Percentiles rank a stretch among this genome's conserved stretches.
Conservation (phyloP, 2,113 vertebrate species). For the Hypocryptadius cinnamomeus region DNA sequence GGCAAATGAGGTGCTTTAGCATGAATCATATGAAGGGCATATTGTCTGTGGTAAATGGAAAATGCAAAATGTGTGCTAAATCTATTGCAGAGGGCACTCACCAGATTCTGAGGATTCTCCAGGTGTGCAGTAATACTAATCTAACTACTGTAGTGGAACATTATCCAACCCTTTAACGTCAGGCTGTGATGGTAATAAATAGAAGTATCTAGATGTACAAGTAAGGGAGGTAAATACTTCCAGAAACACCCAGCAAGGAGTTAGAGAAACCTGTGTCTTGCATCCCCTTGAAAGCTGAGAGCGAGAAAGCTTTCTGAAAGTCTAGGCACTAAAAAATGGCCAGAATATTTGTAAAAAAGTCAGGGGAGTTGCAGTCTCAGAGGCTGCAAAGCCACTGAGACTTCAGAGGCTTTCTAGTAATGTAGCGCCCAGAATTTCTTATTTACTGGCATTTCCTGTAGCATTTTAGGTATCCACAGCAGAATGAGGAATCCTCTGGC, state of each 20-base stretch:
- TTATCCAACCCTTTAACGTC: background rate
- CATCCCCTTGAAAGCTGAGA: background rate
- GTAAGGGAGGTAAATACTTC: background rate
- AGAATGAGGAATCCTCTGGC: background rate
- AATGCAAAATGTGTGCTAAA: background rate
- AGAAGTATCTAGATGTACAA: background rate
- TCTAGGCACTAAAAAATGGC: background rate
- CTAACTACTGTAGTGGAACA: background rate
- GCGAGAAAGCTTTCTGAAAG: background rate
- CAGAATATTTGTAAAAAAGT: background rate
- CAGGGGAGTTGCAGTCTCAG: background rate
- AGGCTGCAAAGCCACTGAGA: background rate
- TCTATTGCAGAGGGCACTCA: background rate
- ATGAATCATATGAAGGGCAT: background rate
- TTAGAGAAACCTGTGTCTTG: background rate
- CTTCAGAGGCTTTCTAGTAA: background rate
- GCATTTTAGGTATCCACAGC: background rate
- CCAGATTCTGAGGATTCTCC: background rate
- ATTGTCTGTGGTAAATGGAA: background rate
- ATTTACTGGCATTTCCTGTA: background rate
- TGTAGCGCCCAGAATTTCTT: background rate
- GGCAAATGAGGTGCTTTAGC: background rate
- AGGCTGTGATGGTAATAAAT: background rate
- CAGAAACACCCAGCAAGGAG: background rate
- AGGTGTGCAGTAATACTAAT: background rate